Evolutionary conservation across 2,113 vertebrate species (phyloP), one percentile per base, ranked within the genome.

Genomic region (Butorides virescens): DNA sequence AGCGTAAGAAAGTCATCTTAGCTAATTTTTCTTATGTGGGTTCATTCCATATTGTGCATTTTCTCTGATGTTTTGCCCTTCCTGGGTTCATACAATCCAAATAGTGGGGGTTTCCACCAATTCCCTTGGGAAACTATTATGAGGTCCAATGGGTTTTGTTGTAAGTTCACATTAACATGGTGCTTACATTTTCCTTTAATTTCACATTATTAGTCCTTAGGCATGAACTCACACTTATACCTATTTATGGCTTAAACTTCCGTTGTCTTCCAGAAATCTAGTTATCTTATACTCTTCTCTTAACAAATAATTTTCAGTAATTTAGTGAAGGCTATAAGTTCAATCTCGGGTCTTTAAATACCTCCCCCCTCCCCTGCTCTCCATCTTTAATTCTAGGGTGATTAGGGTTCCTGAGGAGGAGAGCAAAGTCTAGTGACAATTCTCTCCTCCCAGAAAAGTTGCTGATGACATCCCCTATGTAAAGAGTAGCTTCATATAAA

Each of bases 171-270:
- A 3, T 90, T 93, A 89, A 86, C 29, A 21, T 4, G n/a, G 30
- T 91, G 34, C 88, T 93, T 80, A 71, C 21, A 36, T 94, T 92
- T 95, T 89, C 88, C 72, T 78, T 91, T 89, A 86, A 84, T 91
- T 91, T 96, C 36, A 56, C 4, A 7, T 75, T 74, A 29, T 53
- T 76, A 68, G 44, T 79, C 76, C 65, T 94, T 78, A 87, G 76
- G 67, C 86, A 72, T 72, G 46, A 70, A 67, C 58, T 93, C 47
- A 37, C 3, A 17, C 39, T 72, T 81, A 1, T 55, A 56, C 65
- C 53, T 91, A 53, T 88, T 95, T 88, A 85, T 93, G 77, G 53
- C 61, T 85, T 91, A 67, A 59, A 86, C 15, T 75, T 85, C 21
- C 22, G n/a, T 80, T 80, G 49, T 92, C 66, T 88, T 90, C 30